These are phyloP conservation scores for Fundulus diaphanus DNA, from an alignment of 2,797 vertebrate species.

Conservation along the genomic window DNA sequence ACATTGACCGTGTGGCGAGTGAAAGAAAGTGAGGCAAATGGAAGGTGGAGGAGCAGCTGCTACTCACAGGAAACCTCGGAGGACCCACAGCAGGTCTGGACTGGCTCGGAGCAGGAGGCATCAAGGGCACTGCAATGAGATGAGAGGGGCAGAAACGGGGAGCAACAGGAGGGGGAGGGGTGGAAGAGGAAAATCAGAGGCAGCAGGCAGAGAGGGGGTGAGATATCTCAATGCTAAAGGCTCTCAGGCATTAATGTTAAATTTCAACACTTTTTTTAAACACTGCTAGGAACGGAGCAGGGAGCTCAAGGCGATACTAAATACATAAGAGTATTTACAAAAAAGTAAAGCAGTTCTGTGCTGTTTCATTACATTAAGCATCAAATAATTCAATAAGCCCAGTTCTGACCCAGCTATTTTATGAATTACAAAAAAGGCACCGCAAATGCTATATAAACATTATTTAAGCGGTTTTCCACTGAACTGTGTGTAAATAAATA, in stretches of 20 bases:
- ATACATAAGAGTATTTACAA: constrained; percentile 11
- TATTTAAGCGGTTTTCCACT: constrained; percentile 14
- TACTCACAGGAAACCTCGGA: constrained; percentile 98
- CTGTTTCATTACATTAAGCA: constrained; percentile 27
- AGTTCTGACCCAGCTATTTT: constrained; percentile 3
- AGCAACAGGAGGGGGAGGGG: constrained; percentile 33
- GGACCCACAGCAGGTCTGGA: constrained; percentile 93
- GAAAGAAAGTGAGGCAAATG: constrained; percentile 66
- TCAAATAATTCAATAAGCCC: constrained; percentile 12
- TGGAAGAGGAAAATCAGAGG: constrained; percentile 62
- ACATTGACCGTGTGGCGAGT: constrained; percentile 75
- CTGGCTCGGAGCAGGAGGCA: constrained; percentile 94
- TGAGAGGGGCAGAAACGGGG: constrained; percentile 23
- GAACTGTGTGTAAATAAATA: constrained; percentile 29
- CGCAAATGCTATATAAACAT: constrained; percentile 4
- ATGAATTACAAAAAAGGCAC: constrained; percentile 5
- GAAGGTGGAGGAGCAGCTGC: constrained; percentile 85
- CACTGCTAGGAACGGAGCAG: constrained; percentile 17
- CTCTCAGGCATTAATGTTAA: constrained; percentile 44
- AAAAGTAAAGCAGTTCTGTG: constrained; percentile 22
- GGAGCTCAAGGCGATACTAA: constrained; percentile 29
- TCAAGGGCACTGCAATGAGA: constrained; percentile 94
- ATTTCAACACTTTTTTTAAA: constrained; percentile 42
- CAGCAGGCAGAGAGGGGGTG: constrained; percentile 55
- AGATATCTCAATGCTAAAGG: constrained; percentile 55